These are phyloP conservation scores for Hypotaenidia philippensis DNA, from an alignment of 2,797 vertebrate species.

Conservation along the genomic window DNA sequence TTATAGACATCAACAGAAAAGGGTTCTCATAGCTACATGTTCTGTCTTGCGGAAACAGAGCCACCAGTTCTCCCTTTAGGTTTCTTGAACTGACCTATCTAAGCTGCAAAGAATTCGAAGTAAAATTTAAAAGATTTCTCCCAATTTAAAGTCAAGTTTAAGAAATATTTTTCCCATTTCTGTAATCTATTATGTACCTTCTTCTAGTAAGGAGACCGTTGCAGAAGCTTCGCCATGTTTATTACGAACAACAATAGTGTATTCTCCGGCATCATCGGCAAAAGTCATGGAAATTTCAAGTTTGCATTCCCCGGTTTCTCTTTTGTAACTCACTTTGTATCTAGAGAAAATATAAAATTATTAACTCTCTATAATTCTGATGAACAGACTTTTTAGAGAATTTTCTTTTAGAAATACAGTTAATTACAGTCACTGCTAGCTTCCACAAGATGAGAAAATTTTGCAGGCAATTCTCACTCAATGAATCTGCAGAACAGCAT, in stretches of 20 bases:
- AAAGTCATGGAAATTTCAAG: constrained; percentile 99
- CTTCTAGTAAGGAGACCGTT: constrained; percentile 89
- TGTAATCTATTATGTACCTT: constrained; percentile 82
- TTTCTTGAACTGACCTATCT: not conserved
- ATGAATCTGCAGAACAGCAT: not conserved
- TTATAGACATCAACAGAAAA: not conserved
- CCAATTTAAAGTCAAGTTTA: not conserved
- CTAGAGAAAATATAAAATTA: constrained; percentile 72
- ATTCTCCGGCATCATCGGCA: constrained; percentile 97
- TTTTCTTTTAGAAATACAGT: not conserved
- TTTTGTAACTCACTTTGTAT: constrained; percentile 89
- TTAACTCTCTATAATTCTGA: not conserved
- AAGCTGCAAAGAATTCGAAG: not conserved
- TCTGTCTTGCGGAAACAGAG: not conserved
- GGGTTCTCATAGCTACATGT: not conserved
- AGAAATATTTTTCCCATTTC: not conserved
- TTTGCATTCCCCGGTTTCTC: constrained; percentile 92
- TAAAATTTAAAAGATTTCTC: not conserved
- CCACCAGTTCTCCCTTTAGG: not conserved
- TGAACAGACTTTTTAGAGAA: not conserved
- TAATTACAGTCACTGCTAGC: not conserved
- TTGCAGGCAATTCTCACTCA: not conserved
- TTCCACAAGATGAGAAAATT: not conserved
- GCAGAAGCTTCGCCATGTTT: constrained; percentile 91
- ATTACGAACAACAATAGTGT: constrained; percentile 91